Conservation (phyloP, 2,113 vertebrate species). For the Hucho hucho region DNA sequence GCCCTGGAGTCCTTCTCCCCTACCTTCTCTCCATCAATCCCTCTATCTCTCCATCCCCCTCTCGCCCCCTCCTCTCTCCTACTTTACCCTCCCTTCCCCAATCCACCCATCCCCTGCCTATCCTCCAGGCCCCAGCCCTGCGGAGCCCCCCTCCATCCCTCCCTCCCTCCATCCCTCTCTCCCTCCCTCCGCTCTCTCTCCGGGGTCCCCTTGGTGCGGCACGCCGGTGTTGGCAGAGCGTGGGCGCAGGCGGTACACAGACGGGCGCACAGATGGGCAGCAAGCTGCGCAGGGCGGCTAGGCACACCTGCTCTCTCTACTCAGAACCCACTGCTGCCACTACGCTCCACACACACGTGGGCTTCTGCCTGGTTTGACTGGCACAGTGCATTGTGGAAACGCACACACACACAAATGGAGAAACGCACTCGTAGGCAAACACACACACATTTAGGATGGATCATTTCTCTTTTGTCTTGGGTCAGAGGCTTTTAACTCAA, state of each 20-base stretch:
- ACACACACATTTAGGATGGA: slow-evolving; percentile 8
- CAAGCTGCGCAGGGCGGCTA: slow-evolving; percentile 77
- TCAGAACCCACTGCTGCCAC: slow-evolving; percentile 33
- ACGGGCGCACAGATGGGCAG: slow-evolving; percentile 81
- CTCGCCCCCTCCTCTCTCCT: slow-evolving; percentile 46
- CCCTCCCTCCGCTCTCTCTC: slow-evolving; percentile 53
- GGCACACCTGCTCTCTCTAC: slow-evolving; percentile 75
- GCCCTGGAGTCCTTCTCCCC: background rate
- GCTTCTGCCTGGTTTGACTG: background rate
- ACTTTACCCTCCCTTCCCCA: slow-evolving; percentile 25
- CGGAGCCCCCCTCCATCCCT: slow-evolving; percentile 37
- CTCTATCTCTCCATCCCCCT: slow-evolving; percentile 17
- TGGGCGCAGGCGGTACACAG: slow-evolving; percentile 77
- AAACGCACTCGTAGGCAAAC: background rate
- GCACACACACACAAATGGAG: too few relatives aligned
- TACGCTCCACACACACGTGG: slow-evolving; percentile 54
- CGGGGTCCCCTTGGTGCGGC: slow-evolving; percentile 67
- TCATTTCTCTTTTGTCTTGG: background rate
- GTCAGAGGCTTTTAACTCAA: background rate
- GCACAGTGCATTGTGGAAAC: background rate
- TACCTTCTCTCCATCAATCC: slow-evolving; percentile 12
- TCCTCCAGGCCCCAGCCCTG: slow-evolving; percentile 23
- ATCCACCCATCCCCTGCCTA: slow-evolving; percentile 30
- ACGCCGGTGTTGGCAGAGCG: slow-evolving; percentile 72
- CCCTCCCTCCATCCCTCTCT: too few relatives aligned